Evolutionary conservation across 2,113 vertebrate species (phyloP).

Genomic region (Paralichthys olivaceus): DNA sequence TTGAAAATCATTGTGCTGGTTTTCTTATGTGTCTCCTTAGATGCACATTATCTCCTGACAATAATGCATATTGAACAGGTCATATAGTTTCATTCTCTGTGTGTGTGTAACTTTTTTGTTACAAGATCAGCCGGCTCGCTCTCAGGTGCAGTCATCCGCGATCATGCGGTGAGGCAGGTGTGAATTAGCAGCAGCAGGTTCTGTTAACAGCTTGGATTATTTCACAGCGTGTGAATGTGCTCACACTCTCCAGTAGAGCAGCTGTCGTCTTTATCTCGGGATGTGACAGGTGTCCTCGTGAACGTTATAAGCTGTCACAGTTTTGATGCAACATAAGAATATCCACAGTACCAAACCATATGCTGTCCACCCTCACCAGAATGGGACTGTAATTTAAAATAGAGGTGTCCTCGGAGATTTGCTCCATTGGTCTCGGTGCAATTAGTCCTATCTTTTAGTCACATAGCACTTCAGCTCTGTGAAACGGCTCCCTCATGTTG

Average conservation of each 20-base stretch:
- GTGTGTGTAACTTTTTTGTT: slow-evolving; percentile 5
- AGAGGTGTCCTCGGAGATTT: slow-evolving; percentile 7
- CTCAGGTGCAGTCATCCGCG: slow-evolving; percentile 19
- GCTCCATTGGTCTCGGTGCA: slow-evolving; percentile 38
- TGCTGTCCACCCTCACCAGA: not conserved
- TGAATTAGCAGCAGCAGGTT: slow-evolving; percentile 22
- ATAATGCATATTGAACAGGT: too few relatives aligned
- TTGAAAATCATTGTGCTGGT: too few relatives aligned
- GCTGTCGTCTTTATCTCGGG: not conserved
- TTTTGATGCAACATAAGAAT: not conserved
- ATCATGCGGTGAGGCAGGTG: slow-evolving; percentile 36
- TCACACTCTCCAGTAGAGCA: not conserved
- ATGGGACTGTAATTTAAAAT: not conserved
- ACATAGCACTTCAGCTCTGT: slow-evolving; percentile 15
- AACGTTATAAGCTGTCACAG: not conserved
- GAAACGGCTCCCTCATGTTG: slow-evolving; percentile 10
- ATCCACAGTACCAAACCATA: not conserved
- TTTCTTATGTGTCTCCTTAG: too few relatives aligned
- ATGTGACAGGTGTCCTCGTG: not conserved
- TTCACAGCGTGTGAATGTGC: not conserved
- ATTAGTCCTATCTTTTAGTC: slow-evolving; percentile 55
- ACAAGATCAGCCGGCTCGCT: not conserved
- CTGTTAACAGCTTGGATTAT: not conserved
- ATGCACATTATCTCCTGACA: too few relatives aligned
- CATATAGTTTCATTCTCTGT: not conserved